Evolutionary conservation across 2,888 invertebrate species (phyloP).

Genomic region (Orthosia gracilis): DNA sequence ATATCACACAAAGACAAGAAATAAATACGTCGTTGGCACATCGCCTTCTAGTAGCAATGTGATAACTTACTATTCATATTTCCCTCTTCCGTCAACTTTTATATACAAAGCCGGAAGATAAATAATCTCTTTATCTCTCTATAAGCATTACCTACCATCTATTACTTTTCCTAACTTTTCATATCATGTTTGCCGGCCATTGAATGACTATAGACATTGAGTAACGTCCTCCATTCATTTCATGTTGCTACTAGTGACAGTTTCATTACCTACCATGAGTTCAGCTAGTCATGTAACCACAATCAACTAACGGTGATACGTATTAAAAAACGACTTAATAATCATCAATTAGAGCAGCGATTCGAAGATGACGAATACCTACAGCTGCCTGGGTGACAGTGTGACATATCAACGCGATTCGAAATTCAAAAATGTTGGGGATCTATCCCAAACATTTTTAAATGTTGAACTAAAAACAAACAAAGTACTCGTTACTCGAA

Average conservation of each 20-base stretch:
- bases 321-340: not conserved
- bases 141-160: not conserved
- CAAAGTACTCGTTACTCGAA: too few species aligned
- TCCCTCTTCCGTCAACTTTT: constrained; percentile 21
- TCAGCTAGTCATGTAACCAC: not conserved
- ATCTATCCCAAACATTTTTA: too few species aligned
- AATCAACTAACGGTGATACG: not conserved
- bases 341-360: not conserved
- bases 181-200: not conserved
- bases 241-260: not conserved
- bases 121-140: not conserved
- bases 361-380: not conserved
- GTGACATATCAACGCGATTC: not conserved
- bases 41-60: not conserved
- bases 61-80: constrained; percentile 2
- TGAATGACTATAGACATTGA: not conserved
- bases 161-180: not conserved
- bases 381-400: too few species aligned
- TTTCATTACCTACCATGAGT: not conserved
- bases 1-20: constrained; percentile 18
- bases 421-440: too few species aligned
- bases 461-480: too few species aligned
- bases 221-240: not conserved
- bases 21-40: constrained; percentile 28
- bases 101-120: constrained; percentile 2